A percentile compares a stretch with the other conserved stretches of the same genome.
These are phyloP conservation scores for Netelia inedita DNA, from an alignment of 2,888 invertebrate genomes.

Conservation along the genomic window DNA sequence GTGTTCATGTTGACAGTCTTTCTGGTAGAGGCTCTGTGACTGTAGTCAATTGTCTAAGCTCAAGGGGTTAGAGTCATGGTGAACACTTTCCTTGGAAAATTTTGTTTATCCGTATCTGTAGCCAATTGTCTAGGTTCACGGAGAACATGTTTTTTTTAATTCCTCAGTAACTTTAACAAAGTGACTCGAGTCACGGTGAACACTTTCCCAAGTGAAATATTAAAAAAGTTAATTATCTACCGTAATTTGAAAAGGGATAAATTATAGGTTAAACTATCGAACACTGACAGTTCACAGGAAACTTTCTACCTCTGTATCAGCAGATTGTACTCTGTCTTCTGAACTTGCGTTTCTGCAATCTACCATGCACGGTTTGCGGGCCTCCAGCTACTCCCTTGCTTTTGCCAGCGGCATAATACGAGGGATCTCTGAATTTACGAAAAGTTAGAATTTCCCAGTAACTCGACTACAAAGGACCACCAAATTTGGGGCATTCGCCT, in stretches of 20 bases:
- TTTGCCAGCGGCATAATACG: not conserved
- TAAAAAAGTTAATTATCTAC: conserved; percentile 40
- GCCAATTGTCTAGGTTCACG: too few relatives aligned
- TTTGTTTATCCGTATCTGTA: too few relatives aligned
- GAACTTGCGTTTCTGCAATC: conserved; percentile 47
- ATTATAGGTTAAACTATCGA: not conserved
- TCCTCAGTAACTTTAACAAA: too few relatives aligned
- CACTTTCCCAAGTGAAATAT: conserved; percentile 9
- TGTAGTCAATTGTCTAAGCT: too few relatives aligned
- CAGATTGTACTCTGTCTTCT: conserved; percentile 21
- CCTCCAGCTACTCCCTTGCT: conserved; percentile 27
- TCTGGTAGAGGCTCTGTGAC: too few relatives aligned
- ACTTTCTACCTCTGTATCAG: conserved; percentile 24
- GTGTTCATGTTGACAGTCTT: too few relatives aligned
- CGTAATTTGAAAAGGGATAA: conserved; percentile 36
- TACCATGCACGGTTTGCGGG: conserved; percentile 50
- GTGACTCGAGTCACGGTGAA: too few relatives aligned
- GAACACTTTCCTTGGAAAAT: too few relatives aligned
- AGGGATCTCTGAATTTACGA: conserved; percentile 19
- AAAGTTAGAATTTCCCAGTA: conserved; percentile 45
- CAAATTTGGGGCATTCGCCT: conserved; percentile 34
- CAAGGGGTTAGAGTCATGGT: too few relatives aligned
- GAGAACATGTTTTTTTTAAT: too few relatives aligned
- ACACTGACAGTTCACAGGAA: too few relatives aligned
- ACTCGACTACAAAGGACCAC: conserved; percentile 47